Conservation (phyloP, 2,113 vertebrate genomes). For the Atherinomorus stipes region DNA sequence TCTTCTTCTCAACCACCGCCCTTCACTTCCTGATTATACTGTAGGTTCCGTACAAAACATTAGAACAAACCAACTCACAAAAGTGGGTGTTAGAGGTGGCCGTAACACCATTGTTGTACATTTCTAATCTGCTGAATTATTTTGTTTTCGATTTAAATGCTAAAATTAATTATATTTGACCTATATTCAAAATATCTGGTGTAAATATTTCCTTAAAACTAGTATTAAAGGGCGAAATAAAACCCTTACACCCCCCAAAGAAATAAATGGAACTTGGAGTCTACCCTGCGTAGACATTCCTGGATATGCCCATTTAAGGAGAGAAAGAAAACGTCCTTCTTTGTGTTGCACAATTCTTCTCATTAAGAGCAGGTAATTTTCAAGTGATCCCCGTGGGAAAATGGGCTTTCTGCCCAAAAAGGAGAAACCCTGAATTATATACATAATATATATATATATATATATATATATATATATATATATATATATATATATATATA, state of each 20-base stretch:
- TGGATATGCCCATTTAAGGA: conserved; percentile 80
- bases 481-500: too few relatives aligned
- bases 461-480: too few relatives aligned
- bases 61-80: conserved; percentile 63
- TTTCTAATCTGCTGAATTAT: accelerated
- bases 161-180: not conserved
- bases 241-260: not conserved
- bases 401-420: not conserved
- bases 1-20: conserved; percentile 83
- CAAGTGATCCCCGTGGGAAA: not conserved
- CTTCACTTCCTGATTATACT: conserved; percentile 82
- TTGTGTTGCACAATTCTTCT: conserved; percentile 23
- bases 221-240: not conserved
- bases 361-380: not conserved
- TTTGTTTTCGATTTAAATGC: accelerated
- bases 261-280: conserved; percentile 35
- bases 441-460: too few relatives aligned
- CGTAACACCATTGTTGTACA: accelerated
- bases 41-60: conserved; percentile 50
- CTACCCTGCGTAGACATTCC: conserved; percentile 59
- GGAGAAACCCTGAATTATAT: not conserved
- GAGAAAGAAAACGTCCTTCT: conserved; percentile 40
- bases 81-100: not conserved
- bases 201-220: not conserved
- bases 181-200: not conserved